Evolutionary conservation across 2,113 vertebrate species (phyloP).

Genomic region (Dipodomys ordii): DNA sequence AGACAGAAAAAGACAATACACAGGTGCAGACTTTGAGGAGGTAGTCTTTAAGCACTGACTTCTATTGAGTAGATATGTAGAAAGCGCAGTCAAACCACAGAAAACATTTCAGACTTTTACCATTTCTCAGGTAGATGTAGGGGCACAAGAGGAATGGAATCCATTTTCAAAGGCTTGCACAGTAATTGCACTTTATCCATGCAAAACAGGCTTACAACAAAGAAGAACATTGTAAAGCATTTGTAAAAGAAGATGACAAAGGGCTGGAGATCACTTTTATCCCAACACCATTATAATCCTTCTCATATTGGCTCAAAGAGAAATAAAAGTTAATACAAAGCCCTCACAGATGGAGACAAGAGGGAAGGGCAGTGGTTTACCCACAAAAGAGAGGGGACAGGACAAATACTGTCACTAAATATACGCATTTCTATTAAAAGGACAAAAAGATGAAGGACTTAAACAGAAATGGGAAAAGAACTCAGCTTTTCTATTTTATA

Average conservation of each 20-base stretch:
- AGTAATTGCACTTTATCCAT: background rate
- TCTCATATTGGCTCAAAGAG: conserved; percentile 65
- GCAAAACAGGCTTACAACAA: conserved; percentile 51
- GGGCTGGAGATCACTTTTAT: conserved; percentile 22
- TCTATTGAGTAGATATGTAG: background rate
- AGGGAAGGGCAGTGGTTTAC: background rate
- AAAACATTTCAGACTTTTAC: background rate
- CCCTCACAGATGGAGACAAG: conserved; percentile 19
- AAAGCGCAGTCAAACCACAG: background rate
- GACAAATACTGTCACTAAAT: background rate
- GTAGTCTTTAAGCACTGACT: background rate
- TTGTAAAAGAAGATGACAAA: conserved; percentile 47
- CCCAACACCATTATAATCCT: conserved; percentile 26
- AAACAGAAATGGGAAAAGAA: background rate
- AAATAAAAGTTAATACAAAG: conserved; percentile 68
- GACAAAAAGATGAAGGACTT: background rate
- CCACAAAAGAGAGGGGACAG: background rate
- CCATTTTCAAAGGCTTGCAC: background rate
- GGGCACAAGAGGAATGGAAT: background rate
- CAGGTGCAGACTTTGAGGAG: background rate
- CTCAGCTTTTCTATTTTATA: background rate
- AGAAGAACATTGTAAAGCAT: conserved; percentile 7
- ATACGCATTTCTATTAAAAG: background rate
- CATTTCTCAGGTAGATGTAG: background rate
- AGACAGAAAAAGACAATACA: background rate